phyloP scores from a whole-genome alignment of 1,140 invertebrate genomes.

The Venturia canescens region DNA sequence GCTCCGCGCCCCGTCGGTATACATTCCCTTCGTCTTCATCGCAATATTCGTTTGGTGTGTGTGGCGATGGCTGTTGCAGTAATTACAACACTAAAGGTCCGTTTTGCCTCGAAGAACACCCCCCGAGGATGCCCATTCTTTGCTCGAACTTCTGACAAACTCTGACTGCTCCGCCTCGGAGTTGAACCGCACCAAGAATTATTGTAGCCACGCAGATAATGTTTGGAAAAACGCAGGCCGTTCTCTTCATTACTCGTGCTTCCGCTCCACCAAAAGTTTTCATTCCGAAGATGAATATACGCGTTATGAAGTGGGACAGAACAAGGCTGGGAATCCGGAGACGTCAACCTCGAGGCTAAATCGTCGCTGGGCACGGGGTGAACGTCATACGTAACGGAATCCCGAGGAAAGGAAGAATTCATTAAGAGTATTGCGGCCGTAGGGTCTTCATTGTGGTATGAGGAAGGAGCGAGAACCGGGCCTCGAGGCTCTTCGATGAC shows the following conservation, averaged over 20 bases:
- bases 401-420: slow-evolving; percentile 32
- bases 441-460: neutral
- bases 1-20: slow-evolving; percentile 49
- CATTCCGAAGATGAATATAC: slow-evolving; percentile 39
- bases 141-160: neutral
- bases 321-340: neutral
- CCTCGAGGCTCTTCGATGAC: slow-evolving; percentile 17
- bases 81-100: slow-evolving; percentile 27
- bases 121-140: slow-evolving; percentile 9
- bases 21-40: slow-evolving; percentile 4
- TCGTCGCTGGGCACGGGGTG: slow-evolving; percentile 3
- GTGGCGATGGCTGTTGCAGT: slow-evolving; percentile 44
- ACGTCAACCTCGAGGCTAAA: neutral
- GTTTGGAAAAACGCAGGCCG: slow-evolving; percentile 5
- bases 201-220: slow-evolving; percentile 30
- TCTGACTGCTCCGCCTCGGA: neutral
- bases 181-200: slow-evolving; percentile 1
- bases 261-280: slow-evolving; percentile 32
- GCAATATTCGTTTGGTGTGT: neutral
- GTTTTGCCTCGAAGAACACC: slow-evolving; percentile 41
- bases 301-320: slow-evolving; percentile 21
- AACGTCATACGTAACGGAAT: slow-evolving; percentile 23
- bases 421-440: slow-evolving; percentile 26
- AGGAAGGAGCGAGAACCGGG: neutral
- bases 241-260: slow-evolving; percentile 17